These are phyloP conservation scores for Oxycera nigricornis DNA, from an alignment of 2,888 invertebrate species.

Conservation along the genomic window DNA sequence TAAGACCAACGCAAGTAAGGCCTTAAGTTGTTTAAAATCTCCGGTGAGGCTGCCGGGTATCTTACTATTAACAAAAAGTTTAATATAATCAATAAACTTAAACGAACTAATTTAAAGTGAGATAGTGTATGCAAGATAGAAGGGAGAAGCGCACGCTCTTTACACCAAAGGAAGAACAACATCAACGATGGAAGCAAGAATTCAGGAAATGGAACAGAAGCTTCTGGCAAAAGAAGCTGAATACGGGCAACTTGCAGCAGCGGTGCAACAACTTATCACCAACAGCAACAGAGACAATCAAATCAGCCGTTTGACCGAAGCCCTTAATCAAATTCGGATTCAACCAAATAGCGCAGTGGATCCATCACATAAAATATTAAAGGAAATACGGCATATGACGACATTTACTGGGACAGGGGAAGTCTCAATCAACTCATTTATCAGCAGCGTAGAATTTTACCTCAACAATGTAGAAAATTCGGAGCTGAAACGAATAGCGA, in stretches of 20 bases:
- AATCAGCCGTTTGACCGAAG: neutral
- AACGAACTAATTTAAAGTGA: neutral
- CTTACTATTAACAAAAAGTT: neutral
- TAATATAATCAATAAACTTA: neutral
- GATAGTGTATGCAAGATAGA: neutral
- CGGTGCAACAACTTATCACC: neutral
- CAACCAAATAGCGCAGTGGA: neutral
- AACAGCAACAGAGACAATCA: neutral
- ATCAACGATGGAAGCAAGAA: neutral
- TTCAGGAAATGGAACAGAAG: neutral
- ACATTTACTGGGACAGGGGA: conserved; percentile 4
- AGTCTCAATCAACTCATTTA: conserved; percentile 8
- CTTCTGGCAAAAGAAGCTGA: neutral
- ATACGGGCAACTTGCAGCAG: neutral
- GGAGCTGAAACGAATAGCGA: neutral
- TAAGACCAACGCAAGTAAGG: conserved; percentile 9
- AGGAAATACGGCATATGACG: conserved; percentile 11
- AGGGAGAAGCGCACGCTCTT: neutral
- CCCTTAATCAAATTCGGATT: neutral
- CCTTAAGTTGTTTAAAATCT: neutral
- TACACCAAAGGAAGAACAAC: neutral
- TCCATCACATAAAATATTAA: neutral
- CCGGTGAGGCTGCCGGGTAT: neutral
- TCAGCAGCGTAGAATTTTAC: neutral
- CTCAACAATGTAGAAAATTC: neutral